Percentiles rank a stretch among this genome's conserved stretches.
Evolutionary conservation across 2,113 vertebrate genomes (phyloP).

Genomic region (mouse (Mus musculus)): GRCm39 chr9:60115001-60115500

Average conservation of each 20-base stretch:
- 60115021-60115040: constrained; percentile 33
- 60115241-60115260: not conserved
- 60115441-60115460: not conserved
- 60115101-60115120: not conserved
- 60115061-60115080: not conserved
- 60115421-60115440: not conserved
- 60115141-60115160: not conserved
- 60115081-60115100: constrained; percentile 48
- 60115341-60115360: not conserved
- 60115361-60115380: not conserved
- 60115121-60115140: not conserved
- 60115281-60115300: not conserved
- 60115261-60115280: not conserved
- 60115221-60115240: constrained; percentile 12
- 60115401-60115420: not conserved
- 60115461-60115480: not conserved
- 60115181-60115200: not conserved
- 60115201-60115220: not conserved
- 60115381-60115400: constrained; percentile 7
- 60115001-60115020: constrained; percentile 33
- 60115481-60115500: not conserved
- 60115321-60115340: not conserved
- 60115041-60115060: not conserved
- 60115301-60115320: not conserved
- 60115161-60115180: not conserved